These are phyloP conservation scores for Andrena hattorfiana DNA, from an alignment of 2,888 invertebrate species.

Conservation along the genomic window DNA sequence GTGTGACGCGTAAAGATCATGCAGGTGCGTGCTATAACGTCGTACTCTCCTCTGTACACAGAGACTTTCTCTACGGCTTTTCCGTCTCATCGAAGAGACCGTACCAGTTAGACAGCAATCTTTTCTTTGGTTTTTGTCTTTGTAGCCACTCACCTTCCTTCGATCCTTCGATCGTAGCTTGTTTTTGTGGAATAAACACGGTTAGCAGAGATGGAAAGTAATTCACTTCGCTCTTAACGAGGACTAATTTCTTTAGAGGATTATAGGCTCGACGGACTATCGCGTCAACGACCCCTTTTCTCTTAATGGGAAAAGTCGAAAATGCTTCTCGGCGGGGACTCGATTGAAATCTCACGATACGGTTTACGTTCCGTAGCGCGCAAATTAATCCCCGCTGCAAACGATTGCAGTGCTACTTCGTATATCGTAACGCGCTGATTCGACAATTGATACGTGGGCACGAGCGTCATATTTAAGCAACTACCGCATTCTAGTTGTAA, in stretches of 20 bases:
- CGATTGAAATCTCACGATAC: background rate
- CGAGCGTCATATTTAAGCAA: conserved; percentile 75
- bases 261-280: background rate
- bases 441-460: conserved; percentile 53
- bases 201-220: conserved; percentile 76
- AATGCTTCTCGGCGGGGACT: background rate
- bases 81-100: conserved; percentile 39
- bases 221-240: conserved; percentile 48
- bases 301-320: background rate
- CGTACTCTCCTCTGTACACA: conserved; percentile 22
- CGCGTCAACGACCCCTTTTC: background rate
- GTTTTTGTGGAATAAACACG: conserved; percentile 82
- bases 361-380: background rate
- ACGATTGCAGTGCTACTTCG: conserved; percentile 48
- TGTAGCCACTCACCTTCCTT: conserved; percentile 82
- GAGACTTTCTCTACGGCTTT: conserved; percentile 45
- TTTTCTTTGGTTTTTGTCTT: conserved; percentile 33
- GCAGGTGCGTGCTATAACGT: conserved; percentile 59
- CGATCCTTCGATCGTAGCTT: conserved; percentile 85
- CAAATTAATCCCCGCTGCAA: conserved; percentile 61
- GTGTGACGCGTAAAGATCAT: conserved; percentile 65
- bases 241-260: conserved; percentile 47
- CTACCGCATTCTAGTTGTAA: conserved; percentile 72
- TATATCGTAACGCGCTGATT: conserved; percentile 38
- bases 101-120: conserved; percentile 37